Evolutionary conservation across 2,797 vertebrate genomes (phyloP).

Genomic region (Rhabdophis nuchalis): DNA sequence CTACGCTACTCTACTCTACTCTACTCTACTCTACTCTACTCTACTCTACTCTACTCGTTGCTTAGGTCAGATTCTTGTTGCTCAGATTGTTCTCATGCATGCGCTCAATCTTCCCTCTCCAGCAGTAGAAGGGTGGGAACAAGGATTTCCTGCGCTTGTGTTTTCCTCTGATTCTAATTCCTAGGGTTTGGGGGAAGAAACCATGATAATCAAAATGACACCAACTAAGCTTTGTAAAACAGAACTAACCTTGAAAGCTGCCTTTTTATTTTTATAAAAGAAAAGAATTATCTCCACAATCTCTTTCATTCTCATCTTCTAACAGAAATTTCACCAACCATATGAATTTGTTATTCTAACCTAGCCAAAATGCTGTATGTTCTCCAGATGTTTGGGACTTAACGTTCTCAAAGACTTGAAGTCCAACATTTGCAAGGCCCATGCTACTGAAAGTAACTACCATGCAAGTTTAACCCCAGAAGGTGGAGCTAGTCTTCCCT

Average conservation of each 20-base stretch:
- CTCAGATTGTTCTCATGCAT: not conserved
- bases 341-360: not conserved
- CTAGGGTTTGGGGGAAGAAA: too few species aligned
- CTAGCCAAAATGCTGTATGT: not conserved
- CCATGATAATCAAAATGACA: not conserved
- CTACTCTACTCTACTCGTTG: not conserved
- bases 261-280: not conserved
- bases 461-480: not conserved
- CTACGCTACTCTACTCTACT: too few species aligned
- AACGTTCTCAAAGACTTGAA: not conserved
- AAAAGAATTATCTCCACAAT: not conserved
- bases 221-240: not conserved
- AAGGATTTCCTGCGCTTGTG: not conserved
- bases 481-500: not conserved
- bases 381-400: not conserved
- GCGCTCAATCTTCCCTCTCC: not conserved
- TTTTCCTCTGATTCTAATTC: not conserved
- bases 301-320: not conserved
- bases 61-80: not conserved
- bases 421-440: not conserved
- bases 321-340: not conserved
- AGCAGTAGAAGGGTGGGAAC: not conserved
- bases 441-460: not conserved
- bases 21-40: too few species aligned
- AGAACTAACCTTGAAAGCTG: not conserved